Evolutionary conservation across 2,888 invertebrate genomes (phyloP), one percentile per base, ranked within the genome.

Genomic region (Apotomis betuletana): DNA sequence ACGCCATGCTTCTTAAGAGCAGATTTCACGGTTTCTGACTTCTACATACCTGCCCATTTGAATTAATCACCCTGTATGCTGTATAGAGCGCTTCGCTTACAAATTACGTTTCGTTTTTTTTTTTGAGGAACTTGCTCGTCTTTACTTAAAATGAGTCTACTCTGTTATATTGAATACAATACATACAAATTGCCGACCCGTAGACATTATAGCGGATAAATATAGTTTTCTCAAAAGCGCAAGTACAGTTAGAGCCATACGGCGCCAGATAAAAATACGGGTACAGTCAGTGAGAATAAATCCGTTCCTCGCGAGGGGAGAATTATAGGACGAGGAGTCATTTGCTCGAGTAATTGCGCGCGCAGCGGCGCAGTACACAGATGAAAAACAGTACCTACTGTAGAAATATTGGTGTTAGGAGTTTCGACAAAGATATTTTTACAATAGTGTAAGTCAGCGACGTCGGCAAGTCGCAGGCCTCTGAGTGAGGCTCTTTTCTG

Each of bases 271-370:
- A 70, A 70, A 70, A 70, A 64, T 70, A 70, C 41, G 41, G 51
- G 72, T 72, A 72, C 67, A 72, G 68, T 72, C 67, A 63, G 70
- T 51, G 51, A 58, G 62, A 72, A 68, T 41, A 72, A 72, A 72
- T 72, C 68, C 62, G 27, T 27, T 27, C 67, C 52, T 44, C 58
- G 59, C 52, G 67, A 63, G 54, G 72, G 58, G 72, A 68, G 67
- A 68, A 72, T 72, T 72, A 72, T 68, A 72, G 67, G 68, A 74
- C 68, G 73, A 69, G 70, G 74, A 83, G 86, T 87, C 85, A 88
- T 88, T 90, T 87, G 81, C 80, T 77, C 74, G 81, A 79, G 85
- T 89, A 87, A 90, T 89, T 89, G 88, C 83, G 82, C 83, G 80
- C 84, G 84, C 81, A 79, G 61, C 68, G 64, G 74, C 63, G n/a